Evolutionary conservation across 2,113 vertebrate genomes (phyloP), one percentile per base, ranked within the genome.

Genomic region (Neoarius graeffei): DNA sequence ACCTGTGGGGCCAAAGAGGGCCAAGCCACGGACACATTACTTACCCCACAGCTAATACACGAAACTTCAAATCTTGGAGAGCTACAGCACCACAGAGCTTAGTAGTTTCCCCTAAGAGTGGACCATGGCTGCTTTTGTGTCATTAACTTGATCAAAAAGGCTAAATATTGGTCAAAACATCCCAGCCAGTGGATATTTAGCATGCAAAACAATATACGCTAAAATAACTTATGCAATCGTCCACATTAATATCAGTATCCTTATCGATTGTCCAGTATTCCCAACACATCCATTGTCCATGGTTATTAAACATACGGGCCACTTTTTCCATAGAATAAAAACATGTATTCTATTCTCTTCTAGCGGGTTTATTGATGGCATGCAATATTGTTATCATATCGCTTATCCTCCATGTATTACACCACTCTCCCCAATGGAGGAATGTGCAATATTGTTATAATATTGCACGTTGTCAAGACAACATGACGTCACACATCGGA

Each of bases 1-100:
- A 97, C 98, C 98, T 98, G 97, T 89, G 5, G 96, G 96, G 93
- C 94, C 96, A 95, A 93, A 87, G 91, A 92, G 89, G 87, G 92
- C 93, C 95, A 94, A 94, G 93, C 92, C 95, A 92, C 57, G 93
- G 83, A 90, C 94, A 93, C 91, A 92, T 98, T 95, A 96, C 94
- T 93, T 91, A 85, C 14, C 89, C 90, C 27, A 50, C 62, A 54
- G 25, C 25, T 10, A 85, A 35, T 57, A 11, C 64, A 69, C 48
- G 10, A 48, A 23, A 35, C 17, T 11, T 52, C 35, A 54, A 77
- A 54, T 54, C 48, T 23, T 54, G 1, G 11, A 77, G 10, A n/a
- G 9, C 73, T 25, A 76, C 20, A 5, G 42, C 73, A 76, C 23
- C 25, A 15, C 25, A 80, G 14, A 80, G 77, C 54, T 80, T 57